phyloP scores from a whole-genome alignment of 2,113 vertebrate genomes.

The Struthidea cinerea region DNA sequence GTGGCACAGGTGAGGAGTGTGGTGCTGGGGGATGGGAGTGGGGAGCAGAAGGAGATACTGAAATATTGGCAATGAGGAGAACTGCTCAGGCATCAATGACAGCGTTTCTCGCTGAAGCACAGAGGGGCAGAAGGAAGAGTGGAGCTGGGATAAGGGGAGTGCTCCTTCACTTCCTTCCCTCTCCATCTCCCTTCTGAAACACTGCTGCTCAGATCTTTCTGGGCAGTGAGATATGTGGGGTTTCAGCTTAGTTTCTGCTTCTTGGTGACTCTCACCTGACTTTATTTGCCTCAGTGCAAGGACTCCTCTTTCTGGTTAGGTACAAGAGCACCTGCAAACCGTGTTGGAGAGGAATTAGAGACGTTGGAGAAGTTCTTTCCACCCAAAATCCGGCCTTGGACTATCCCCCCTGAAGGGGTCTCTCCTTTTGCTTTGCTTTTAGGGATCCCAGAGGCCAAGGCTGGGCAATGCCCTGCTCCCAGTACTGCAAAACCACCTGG shows the following conservation, averaged over 20 bases:
- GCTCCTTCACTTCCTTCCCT: neutral
- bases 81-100: neutral
- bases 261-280: neutral
- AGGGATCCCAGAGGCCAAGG: neutral
- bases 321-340: neutral
- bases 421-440: neutral
- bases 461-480: neutral
- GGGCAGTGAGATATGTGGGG: neutral
- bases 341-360: neutral
- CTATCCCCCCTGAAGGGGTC: neutral
- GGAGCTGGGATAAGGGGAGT: accelerated
- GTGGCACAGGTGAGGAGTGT: slow-evolving; percentile 77
- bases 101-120: neutral
- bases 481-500: neutral
- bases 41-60: neutral
- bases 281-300: neutral
- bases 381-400: neutral
- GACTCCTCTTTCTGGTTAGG: neutral
- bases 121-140: neutral
- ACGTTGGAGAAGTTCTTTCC: neutral
- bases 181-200: neutral
- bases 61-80: neutral
- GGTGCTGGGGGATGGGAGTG: accelerated
- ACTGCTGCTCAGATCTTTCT: neutral
- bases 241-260: neutral